Conservation (phyloP, 2,888 invertebrate species). For the Sinelater perroti region DNA sequence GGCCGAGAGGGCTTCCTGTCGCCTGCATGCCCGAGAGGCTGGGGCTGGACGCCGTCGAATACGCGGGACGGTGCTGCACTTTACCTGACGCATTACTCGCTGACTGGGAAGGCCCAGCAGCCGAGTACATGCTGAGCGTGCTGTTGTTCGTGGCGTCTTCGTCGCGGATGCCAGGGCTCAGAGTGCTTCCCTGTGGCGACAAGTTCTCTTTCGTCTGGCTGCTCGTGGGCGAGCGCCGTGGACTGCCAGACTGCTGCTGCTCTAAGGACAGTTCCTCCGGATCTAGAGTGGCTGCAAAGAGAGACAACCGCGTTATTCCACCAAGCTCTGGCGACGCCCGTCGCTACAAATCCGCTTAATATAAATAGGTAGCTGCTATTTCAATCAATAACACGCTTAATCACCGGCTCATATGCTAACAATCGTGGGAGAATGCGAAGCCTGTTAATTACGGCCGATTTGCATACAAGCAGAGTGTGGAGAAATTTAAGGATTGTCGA, state of each 20-base stretch:
- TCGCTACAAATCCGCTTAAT: neutral
- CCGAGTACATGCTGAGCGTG: slow-evolving; percentile 70
- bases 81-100: slow-evolving; percentile 54
- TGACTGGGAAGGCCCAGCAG: slow-evolving; percentile 49
- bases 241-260: slow-evolving; percentile 60
- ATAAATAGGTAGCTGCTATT: neutral
- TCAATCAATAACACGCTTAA: neutral
- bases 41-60: slow-evolving; percentile 72
- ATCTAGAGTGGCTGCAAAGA: slow-evolving; percentile 78
- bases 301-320: neutral
- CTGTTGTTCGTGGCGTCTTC: slow-evolving; percentile 79
- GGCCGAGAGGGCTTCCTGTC: slow-evolving; percentile 56
- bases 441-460: slow-evolving; percentile 1
- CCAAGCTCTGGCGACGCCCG: slow-evolving; percentile 1
- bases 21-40: slow-evolving; percentile 60
- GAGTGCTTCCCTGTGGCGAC: slow-evolving; percentile 63
- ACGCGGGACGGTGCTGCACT: slow-evolving; percentile 68
- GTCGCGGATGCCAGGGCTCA: slow-evolving; percentile 74
- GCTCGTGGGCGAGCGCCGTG: slow-evolving; percentile 53
- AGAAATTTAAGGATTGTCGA: neutral
- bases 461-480: slow-evolving; percentile 4
- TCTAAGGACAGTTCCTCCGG: slow-evolving; percentile 81
- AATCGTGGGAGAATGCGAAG: neutral
- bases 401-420: neutral
- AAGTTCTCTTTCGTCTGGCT: slow-evolving; percentile 64